Base-by-base conservation (phyloP, 2,113 vertebrate genomes). In the Tretioscincus oriximinensis region DNA sequence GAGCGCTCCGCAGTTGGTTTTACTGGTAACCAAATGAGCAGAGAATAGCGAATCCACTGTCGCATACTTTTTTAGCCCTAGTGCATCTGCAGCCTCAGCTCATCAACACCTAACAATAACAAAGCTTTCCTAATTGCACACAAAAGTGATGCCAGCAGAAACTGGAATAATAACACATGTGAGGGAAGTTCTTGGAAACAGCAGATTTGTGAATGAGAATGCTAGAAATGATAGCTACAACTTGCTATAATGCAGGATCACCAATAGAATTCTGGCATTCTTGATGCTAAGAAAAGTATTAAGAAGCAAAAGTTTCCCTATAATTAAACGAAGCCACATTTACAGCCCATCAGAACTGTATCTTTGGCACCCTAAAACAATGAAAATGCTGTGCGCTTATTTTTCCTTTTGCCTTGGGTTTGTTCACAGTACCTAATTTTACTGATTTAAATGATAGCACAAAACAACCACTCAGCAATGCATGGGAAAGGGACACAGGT, bases 401-500 rank as follows among this genome's bases (percentile, higher is more conserved):
- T n/a, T 29, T 71, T 5, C 14, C 51, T 54, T 77, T 41, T 11
- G 14, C 3, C 28, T 20, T 18, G 9, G 47, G 54, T 14, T 58
- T 6, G 22, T 69, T 12, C 49, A 41, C 11, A 21, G 47, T 45
- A 9, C 49, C 54, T 41, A 65, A 16, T 61, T 66, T 9, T 73
- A 24, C 26, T 18, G n/a, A 29, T 47, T 67, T 79, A 79, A 76
- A 18, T 47, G 18, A 22, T 35, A 41, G 29, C 10, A 68, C 64
- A 84, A 75, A 76, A 24, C 31, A 69, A 70, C 58, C 20, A 60
- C 2, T 81, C 12, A 63, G 11, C 26, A 47, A 61, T 69, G 41
- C 35, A 82, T 76, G 51, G 35, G 41, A 76, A 76, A 76, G 76
- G 20, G n/a, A 76, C 41, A 70, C 73, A 70, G 54, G 73, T 81